Base-by-base conservation (phyloP, 1,140 invertebrate genomes). In the Chelonus insularis region DNA sequence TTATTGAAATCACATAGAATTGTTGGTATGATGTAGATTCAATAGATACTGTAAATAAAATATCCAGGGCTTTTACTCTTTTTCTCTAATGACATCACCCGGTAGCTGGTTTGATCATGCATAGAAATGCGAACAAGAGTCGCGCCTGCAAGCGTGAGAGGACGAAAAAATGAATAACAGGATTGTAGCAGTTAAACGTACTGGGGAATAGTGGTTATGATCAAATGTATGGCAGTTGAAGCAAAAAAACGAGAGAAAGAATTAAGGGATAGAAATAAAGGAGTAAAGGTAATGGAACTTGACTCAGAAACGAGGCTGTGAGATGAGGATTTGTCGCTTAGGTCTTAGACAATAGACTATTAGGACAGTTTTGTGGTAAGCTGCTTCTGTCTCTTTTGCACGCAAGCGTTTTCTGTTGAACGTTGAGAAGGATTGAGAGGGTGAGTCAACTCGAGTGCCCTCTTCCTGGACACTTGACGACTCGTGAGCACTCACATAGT, bases 311-410 rank as follows among this genome's bases (percentile, higher is more conserved):
- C 11, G 47, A 36, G 32, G 11, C 47, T 32, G 43, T 25, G 56
- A 50, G 62, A 67, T 67, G 66, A 67, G 66, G 62, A 62, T 67
- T 67, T 67, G 66, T 67, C 60, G 60, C 60, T 58, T 52, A 57
- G 60, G 62, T 64, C 62, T 67, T 67, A 67, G 66, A 67, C 66
- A 67, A 67, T 67, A 52, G 66, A 67, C 66, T 67, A 67, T 67
- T 67, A 67, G 63, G 63, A 60, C 60, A 64, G 66, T 67, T 67
- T 41, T 57, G 54, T 60, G 60, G 66, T 67, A 67, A 67, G 66
- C 66, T 48, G 62, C 62, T 58, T 62, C 50, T 57, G 34, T 48
- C 51, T 48, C 20, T 51, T 21, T 20, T 16, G 9, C 37, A 32
- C 29, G 57, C 41, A 21, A 16, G 45, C 34, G 45, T 45, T 45